phyloP scores from a whole-genome alignment of 2,888 invertebrate species.

The Cephus sareptanus region DNA sequence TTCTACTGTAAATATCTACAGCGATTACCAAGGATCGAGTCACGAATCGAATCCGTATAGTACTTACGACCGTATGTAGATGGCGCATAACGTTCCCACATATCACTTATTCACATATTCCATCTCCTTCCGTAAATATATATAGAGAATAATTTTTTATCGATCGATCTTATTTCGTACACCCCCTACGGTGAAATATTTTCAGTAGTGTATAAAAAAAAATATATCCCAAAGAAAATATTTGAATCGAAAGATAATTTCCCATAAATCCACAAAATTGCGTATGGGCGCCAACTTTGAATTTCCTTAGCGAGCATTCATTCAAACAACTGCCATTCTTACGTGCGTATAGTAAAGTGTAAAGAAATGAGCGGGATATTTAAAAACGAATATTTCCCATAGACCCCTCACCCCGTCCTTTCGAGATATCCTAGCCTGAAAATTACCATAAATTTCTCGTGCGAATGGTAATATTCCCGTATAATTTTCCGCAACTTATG shows the following conservation, averaged over 20 bases:
- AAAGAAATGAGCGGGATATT: not conserved
- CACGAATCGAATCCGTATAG: not conserved
- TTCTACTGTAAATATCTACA: not conserved
- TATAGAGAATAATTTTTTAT: not conserved
- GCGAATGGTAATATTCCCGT: constrained; percentile 41
- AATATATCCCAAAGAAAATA: not conserved
- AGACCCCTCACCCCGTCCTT: not conserved
- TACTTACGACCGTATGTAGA: not conserved
- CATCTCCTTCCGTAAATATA: not conserved
- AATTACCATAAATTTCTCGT: constrained; percentile 49
- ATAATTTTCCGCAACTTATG: constrained; percentile 37
- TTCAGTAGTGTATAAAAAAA: not conserved
- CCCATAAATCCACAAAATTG: not conserved
- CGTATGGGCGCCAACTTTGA: not conserved
- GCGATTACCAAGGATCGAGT: not conserved
- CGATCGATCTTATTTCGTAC: not conserved
- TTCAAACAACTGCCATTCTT: not conserved
- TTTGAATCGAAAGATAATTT: not conserved
- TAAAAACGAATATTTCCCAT: not conserved
- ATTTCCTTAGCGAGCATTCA: not conserved
- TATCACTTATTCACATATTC: not conserved
- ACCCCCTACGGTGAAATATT: not conserved
- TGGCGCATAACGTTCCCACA: not conserved
- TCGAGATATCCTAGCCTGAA: constrained; percentile 4
- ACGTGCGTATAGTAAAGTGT: not conserved